These are phyloP conservation scores for Clarias macrocephalus DNA, from an alignment of 2,113 vertebrate genomes.

Conservation along the genomic window DNA sequence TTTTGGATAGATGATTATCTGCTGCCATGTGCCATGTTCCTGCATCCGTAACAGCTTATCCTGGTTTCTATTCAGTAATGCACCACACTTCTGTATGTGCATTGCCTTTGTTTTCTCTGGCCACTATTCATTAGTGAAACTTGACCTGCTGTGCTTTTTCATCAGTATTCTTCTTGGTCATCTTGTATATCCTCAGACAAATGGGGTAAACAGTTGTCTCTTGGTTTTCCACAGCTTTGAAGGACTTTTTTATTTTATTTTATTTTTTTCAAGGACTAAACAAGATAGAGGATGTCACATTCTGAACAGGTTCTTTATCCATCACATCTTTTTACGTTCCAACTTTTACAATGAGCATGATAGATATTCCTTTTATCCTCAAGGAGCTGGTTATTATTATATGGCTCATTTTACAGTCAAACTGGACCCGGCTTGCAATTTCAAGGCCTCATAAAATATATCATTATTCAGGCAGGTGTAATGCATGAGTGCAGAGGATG, in stretches of 20 bases:
- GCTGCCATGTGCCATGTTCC: not conserved
- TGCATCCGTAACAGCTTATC: not conserved
- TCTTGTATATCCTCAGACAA: not conserved
- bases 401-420: slow-evolving; percentile 16
- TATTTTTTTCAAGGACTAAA: not conserved
- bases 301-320: not conserved
- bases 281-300: not conserved
- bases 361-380: slow-evolving; percentile 9
- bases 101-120: not conserved
- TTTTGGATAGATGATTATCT: not conserved
- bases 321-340: not conserved
- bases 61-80: not conserved
- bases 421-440: not conserved
- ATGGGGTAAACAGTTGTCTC: not conserved
- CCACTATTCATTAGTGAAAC: not conserved
- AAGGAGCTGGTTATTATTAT: slow-evolving; percentile 19
- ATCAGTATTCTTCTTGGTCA: not conserved
- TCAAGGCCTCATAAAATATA: slow-evolving; percentile 18
- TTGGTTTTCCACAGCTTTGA: not conserved
- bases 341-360: not conserved
- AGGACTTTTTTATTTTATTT: not conserved
- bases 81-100: not conserved
- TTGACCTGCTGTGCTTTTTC: not conserved
- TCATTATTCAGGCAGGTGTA: slow-evolving; percentile 10
- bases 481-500: not conserved